Evolutionary conservation across 1,140 invertebrate genomes (phyloP), one percentile per base, ranked within the genome.

Genomic region (Leptoteleia sp.): DNA sequence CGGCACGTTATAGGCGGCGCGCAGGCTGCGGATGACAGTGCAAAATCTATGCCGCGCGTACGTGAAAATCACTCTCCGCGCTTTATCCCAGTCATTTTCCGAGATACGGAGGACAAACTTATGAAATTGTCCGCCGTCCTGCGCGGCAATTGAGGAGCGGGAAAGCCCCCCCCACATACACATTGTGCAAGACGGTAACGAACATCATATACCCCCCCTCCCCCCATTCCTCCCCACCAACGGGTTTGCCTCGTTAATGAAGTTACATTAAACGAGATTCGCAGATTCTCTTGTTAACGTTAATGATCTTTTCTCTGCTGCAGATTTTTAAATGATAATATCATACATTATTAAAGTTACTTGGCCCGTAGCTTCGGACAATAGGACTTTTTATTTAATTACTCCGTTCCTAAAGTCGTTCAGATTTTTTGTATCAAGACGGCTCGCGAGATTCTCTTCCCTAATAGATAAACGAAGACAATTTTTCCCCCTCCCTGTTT

Each of bases 291-390:
- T 45, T 38, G 42, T 65, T 27, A 38, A 9, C 61, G 61, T 65
- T 65, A 65, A 65, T 65, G 61, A 52, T 65, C 47, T 65, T 65
- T 65, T 65, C 37, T 65, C 37, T 43, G 37, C 17, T 33, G 13
- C 42, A 62, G 59, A 52, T 42, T 40, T 52, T 37, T 11, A 43
- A 52, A 65, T 35, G 27, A 52, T 50, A 50, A 64, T 65, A 52
- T 33, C 61, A 37, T 19, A 65, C 43, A 35, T 40, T 52, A 25
- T 65, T 31, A 42, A 43, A 52, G 4, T 52, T 16, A 13, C 25
- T 29, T 12, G 22, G 16, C 17, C 31, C 16, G n/a, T n/a, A 11
- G 15, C 1, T 6, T 8, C 13, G 8, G 8, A 48, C 57, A 62
- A 62, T 62, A 13, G 0, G 1, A 37, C 16, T 48, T 62, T 62